These are phyloP conservation scores for Cephalopholis sonnerati DNA, from an alignment of 2,113 vertebrate genomes.

Conservation along the genomic window DNA sequence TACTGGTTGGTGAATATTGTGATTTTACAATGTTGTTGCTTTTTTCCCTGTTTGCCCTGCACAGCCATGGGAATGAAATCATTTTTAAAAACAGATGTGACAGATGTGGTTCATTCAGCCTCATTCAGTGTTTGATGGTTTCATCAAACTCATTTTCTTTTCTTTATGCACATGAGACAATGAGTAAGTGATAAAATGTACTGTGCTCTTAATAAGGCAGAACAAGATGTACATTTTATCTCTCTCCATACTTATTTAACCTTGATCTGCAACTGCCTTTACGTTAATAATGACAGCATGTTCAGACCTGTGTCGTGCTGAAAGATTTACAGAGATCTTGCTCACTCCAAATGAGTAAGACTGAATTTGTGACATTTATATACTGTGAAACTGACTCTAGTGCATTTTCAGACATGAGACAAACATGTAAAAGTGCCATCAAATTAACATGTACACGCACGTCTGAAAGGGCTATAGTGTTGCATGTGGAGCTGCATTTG, in stretches of 20 bases:
- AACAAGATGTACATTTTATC: not conserved
- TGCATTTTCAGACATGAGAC: not conserved
- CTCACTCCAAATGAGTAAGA: not conserved
- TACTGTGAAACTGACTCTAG: not conserved
- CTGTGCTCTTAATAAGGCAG: not conserved
- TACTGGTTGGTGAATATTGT: too few relatives aligned
- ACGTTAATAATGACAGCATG: not conserved
- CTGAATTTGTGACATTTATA: not conserved
- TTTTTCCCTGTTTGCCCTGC: not conserved
- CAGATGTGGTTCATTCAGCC: too few relatives aligned
- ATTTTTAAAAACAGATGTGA: not conserved
- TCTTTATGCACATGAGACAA: not conserved
- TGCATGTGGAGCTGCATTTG: not conserved
- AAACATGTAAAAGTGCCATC: not conserved
- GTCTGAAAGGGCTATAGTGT: not conserved
- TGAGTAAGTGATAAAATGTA: not conserved
- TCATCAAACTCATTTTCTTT: not conserved
- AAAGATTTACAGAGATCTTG: not conserved
- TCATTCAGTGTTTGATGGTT: not conserved
- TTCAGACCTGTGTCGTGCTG: not conserved
- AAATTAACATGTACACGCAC: not conserved
- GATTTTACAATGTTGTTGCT: too few relatives aligned
- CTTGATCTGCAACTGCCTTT: not conserved
- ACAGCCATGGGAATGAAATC: not conserved
- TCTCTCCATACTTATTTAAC: not conserved